Conservation (phyloP, 2,888 invertebrate genomes). For the Stictocephala bisonia region DNA sequence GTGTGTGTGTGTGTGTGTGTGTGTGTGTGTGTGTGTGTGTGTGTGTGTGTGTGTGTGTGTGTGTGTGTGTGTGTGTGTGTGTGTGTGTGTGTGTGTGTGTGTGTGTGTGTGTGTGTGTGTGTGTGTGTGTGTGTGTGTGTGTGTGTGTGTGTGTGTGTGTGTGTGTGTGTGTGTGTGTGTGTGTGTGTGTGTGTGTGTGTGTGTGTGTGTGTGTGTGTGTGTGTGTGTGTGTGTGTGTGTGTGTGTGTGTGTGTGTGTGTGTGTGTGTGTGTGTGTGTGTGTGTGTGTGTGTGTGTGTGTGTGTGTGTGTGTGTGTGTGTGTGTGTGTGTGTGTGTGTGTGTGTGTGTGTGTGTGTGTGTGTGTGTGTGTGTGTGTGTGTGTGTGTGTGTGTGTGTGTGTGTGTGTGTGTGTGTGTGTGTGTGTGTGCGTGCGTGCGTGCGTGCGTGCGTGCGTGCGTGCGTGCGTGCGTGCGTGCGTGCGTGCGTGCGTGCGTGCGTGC, state of each 20-base stretch:
- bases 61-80: slow-evolving; percentile 29
- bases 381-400: slow-evolving; percentile 36
- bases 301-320: slow-evolving; percentile 36
- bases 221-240: slow-evolving; percentile 27
- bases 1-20: slow-evolving; percentile 33
- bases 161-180: slow-evolving; percentile 33
- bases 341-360: slow-evolving; percentile 35
- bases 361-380: slow-evolving; percentile 36
- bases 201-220: slow-evolving; percentile 33
- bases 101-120: slow-evolving; percentile 33
- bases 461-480: slow-evolving; percentile 27
- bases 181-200: slow-evolving; percentile 33
- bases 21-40: slow-evolving; percentile 33
- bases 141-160: slow-evolving; percentile 33
- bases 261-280: slow-evolving; percentile 36
- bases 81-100: slow-evolving; percentile 33
- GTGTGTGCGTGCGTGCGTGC: slow-evolving; percentile 29
- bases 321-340: slow-evolving; percentile 36
- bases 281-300: slow-evolving; percentile 36
- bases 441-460: slow-evolving; percentile 27
- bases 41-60: slow-evolving; percentile 33
- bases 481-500: slow-evolving; percentile 27
- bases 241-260: slow-evolving; percentile 35
- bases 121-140: slow-evolving; percentile 27
- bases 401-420: slow-evolving; percentile 36